Conservation (phyloP, 1,140 invertebrate species). For the Ectropis grisescens region DNA sequence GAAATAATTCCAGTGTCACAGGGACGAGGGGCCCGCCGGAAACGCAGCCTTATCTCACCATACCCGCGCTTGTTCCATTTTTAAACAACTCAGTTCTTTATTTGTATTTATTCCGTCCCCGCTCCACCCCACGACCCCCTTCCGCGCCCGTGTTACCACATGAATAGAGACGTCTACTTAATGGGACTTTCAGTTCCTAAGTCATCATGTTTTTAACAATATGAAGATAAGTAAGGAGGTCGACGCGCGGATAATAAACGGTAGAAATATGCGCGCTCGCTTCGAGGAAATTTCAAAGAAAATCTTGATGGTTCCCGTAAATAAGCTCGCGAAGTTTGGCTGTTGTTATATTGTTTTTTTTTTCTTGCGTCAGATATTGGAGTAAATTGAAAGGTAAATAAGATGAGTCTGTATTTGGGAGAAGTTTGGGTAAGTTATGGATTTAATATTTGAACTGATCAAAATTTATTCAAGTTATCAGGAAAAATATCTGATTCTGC, state of each 20-base stretch:
- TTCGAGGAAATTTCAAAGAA: slow-evolving; percentile 28
- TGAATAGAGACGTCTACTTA: slow-evolving; percentile 63
- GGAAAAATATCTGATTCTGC: too few relatives aligned
- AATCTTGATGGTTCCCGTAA: slow-evolving; percentile 36
- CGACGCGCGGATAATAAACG: slow-evolving; percentile 58
- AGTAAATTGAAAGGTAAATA: slow-evolving; percentile 15
- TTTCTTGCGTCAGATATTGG: slow-evolving; percentile 13
- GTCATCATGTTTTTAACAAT: slow-evolving; percentile 65
- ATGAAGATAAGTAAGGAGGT: slow-evolving; percentile 56
- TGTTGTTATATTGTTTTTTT: slow-evolving; percentile 10
- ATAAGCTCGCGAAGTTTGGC: slow-evolving; percentile 21
- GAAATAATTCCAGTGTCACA: slow-evolving; percentile 55
- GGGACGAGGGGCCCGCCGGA: slow-evolving; percentile 41
- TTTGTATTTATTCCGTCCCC: slow-evolving; percentile 42
- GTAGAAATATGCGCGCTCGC: slow-evolving; percentile 31
- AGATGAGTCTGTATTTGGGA: too few relatives aligned
- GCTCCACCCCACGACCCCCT: slow-evolving; percentile 15
- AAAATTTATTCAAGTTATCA: too few relatives aligned
- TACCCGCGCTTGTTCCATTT: slow-evolving; percentile 65
- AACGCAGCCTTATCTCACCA: slow-evolving; percentile 61
- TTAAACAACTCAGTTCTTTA: slow-evolving; percentile 68
- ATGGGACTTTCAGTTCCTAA: slow-evolving; percentile 67
- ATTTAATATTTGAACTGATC: too few relatives aligned
- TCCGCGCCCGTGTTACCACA: slow-evolving; percentile 38
- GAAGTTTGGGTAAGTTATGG: too few relatives aligned